A percentile compares a stretch with the other conserved stretches of the same genome.
Conservation (phyloP, 2,888 invertebrate species). For the Keiferia lycopersicella region DNA sequence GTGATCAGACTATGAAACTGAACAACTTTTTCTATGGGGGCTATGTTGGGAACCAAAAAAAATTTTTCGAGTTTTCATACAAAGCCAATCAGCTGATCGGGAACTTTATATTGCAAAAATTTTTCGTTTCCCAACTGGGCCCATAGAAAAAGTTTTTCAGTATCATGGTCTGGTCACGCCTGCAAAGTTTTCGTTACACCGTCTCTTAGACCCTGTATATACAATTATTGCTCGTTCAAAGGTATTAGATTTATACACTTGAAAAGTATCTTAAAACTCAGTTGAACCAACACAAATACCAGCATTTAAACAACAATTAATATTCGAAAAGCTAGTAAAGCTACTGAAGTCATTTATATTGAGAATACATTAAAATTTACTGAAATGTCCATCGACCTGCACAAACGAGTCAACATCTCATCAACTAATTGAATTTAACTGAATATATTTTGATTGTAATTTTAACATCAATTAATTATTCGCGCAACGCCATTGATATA, state of each 20-base stretch:
- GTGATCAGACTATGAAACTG: too few species aligned
- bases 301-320: background rate
- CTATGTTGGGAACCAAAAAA: too few species aligned
- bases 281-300: background rate
- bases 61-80: too few species aligned
- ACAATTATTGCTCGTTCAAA: too few species aligned
- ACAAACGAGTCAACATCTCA: slow-evolving; percentile 21
- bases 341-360: background rate
- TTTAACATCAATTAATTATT: slow-evolving; percentile 5
- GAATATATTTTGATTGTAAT: slow-evolving; percentile 24
- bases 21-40: too few species aligned
- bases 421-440: slow-evolving; percentile 28
- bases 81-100: too few species aligned
- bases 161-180: too few species aligned
- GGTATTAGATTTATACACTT: background rate
- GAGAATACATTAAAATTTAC: slow-evolving; percentile 3
- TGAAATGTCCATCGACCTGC: background rate
- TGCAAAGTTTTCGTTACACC: too few species aligned
- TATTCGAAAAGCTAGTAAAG: background rate
- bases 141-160: too few species aligned
- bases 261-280: background rate
- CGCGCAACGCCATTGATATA: background rate
- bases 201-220: too few species aligned
- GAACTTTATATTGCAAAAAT: too few species aligned
- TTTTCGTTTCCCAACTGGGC: too few species aligned